Evolutionary conservation across 2,888 invertebrate species (phyloP), one percentile per base, ranked within the genome.

Genomic region (Xestia c-nigrum): DNA sequence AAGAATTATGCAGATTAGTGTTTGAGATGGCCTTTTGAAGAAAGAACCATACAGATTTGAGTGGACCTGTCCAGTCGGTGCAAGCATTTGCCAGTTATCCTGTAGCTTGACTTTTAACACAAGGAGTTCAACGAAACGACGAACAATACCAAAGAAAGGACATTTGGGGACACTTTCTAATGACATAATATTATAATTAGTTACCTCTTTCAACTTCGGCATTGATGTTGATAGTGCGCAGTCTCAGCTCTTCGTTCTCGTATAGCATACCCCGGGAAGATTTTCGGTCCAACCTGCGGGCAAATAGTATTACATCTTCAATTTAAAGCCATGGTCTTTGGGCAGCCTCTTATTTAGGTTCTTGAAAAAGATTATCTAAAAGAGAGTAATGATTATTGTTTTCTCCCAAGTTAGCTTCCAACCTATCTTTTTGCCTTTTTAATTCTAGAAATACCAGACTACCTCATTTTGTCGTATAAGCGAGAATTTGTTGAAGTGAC

Each of bases 221-320:
- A 94, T 99, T 99, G 92, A 99, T 99, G 92, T 99, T 98, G 93
- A 99, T 99, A 55, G 99, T 99, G 90, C 99, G 97, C 92, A 99
- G 96, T 87, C 99, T 97, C 72, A 99, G 97, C 94, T 99, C 99
- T 93, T 99, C 99, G 97, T 99, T 99, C 96, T 99, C 99, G 97
- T 98, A 99, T 89, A 99, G 98, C 98, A 99, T 99, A 86, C 99
- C 99, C 93, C 99, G 98, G 85, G 99, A 98, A 74, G 99, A 98
- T 95, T 98, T 98, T 92, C 98, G 97, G 97, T 99, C 99, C 97
- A 99, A 98, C 96, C 98, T 98, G 94, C 12, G 43, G 68, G 72
- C 24, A 77, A 81, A 64, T 73, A 21, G 19, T 40, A 63, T 67
- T 71, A 43, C 38, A 73, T n/a, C 19, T 55, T 52, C 52, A 59